A percentile compares a stretch with the other conserved stretches of the same genome.
phyloP scores from a whole-genome alignment of 2,888 invertebrate species.

The Drosophila anomalata region DNA sequence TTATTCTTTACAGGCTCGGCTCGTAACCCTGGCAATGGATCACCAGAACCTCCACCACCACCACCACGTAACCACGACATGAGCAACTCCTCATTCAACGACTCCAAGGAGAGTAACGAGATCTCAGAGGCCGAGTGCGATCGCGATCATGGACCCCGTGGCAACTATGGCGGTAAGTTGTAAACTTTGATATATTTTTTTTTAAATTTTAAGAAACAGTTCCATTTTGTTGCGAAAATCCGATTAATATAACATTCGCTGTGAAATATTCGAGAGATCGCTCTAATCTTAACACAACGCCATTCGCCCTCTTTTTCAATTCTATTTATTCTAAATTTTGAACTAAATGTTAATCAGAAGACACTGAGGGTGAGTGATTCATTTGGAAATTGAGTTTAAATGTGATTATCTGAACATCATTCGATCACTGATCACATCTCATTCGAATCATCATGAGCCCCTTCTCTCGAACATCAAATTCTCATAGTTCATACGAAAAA shows the following conservation, averaged over 20 bases:
- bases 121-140: conserved; percentile 97
- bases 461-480: conserved; percentile 12
- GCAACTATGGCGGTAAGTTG: conserved; percentile 91
- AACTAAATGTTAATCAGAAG: conserved; percentile 76
- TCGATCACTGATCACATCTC: conserved; percentile 36
- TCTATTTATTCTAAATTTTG: conserved; percentile 59
- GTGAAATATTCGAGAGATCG: conserved; percentile 31
- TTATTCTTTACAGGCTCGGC: conserved; percentile 80
- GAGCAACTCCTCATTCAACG: conserved; percentile 93
- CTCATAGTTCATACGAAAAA: conserved; percentile 6
- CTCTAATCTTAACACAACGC: conserved; percentile 54
- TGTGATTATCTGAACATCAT: conserved; percentile 24
- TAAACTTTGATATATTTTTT: not conserved
- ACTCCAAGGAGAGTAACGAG: conserved; percentile 97
- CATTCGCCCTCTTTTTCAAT: conserved; percentile 61
- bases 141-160: conserved; percentile 91
- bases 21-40: conserved; percentile 85
- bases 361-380: conserved; percentile 83
- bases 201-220: conserved; percentile 10
- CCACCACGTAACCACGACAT: conserved; percentile 93
- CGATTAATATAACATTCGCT: conserved; percentile 15
- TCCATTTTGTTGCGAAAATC: conserved; percentile 1
- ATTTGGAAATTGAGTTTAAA: conserved; percentile 49
- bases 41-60: conserved; percentile 89
- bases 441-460: conserved; percentile 33